These are phyloP conservation scores for Drosophila pruinosa DNA, from an alignment of 1,140 invertebrate species.

Conservation along the genomic window DNA sequence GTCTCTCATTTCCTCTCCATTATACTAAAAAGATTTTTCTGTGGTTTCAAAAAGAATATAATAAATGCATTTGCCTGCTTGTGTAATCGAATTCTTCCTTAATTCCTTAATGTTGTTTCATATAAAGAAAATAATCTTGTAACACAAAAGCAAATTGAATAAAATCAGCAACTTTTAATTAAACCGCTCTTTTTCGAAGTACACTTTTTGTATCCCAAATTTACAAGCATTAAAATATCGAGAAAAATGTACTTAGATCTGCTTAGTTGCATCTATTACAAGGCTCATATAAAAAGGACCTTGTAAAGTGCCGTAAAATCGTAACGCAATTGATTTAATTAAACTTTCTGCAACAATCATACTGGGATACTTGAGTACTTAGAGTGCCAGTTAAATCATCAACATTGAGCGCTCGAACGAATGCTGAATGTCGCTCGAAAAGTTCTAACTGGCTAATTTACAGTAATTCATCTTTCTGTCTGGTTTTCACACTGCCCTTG, in stretches of 20 bases:
- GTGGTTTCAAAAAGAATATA: too few species aligned
- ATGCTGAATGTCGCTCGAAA: slow-evolving; percentile 12
- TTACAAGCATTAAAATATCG: background rate
- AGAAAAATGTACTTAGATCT: background rate
- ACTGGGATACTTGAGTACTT: too few species aligned
- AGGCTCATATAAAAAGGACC: background rate
- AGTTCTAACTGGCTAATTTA: slow-evolving; percentile 75
- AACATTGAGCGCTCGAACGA: background rate
- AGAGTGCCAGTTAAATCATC: slow-evolving; percentile 22
- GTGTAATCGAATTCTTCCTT: too few species aligned
- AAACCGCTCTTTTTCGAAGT: too few species aligned
- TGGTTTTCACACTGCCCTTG: slow-evolving; percentile 39
- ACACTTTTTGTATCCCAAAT: background rate
- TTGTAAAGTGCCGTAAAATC: slow-evolving; percentile 15
- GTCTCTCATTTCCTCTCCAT: too few species aligned
- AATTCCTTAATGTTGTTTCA: too few species aligned
- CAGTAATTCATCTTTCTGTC: slow-evolving; percentile 75
- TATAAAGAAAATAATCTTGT: too few species aligned
- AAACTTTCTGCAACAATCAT: background rate
- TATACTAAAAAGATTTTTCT: too few species aligned
- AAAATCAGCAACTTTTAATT: too few species aligned
- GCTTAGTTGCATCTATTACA: background rate
- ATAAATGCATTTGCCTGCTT: too few species aligned
- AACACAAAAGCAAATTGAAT: too few species aligned
- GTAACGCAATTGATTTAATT: slow-evolving; percentile 12